Evolutionary conservation across 2,888 invertebrate species (phyloP).

Genomic region (Eupithecia centaureata): DNA sequence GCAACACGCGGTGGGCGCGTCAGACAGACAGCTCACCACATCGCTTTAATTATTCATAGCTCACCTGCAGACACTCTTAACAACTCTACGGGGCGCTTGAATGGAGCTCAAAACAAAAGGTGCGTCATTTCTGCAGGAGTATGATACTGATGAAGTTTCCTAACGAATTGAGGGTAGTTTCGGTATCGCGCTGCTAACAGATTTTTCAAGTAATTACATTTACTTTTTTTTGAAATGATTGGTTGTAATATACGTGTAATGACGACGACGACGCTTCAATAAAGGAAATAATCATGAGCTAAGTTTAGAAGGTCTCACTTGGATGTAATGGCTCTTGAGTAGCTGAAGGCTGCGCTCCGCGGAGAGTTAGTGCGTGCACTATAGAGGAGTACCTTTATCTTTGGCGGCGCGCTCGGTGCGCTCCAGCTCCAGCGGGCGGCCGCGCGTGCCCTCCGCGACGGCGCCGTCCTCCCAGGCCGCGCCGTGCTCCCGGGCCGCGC

Average conservation of each 20-base stretch:
- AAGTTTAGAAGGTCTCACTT: too few relatives aligned
- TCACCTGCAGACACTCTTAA: background rate
- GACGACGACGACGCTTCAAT: too few relatives aligned
- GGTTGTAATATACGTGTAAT: too few relatives aligned
- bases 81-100: background rate
- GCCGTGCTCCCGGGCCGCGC: conserved; percentile 85
- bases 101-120: background rate
- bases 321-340: too few relatives aligned
- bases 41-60: background rate
- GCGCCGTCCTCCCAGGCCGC: conserved; percentile 59
- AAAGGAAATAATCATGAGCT: too few relatives aligned
- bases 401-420: conserved; percentile 92
- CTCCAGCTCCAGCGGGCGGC: conserved; percentile 71
- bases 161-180: background rate
- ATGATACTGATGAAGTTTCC: background rate
- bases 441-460: background rate
- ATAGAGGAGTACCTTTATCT: conserved; percentile 88
- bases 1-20: background rate
- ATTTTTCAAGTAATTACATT: background rate
- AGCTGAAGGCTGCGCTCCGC: too few relatives aligned
- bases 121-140: background rate
- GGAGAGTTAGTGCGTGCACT: too few relatives aligned
- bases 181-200: background rate
- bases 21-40: background rate
- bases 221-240: background rate